Base-by-base conservation (phyloP, 2,888 invertebrate species). In the Thelaira solivaga region DNA sequence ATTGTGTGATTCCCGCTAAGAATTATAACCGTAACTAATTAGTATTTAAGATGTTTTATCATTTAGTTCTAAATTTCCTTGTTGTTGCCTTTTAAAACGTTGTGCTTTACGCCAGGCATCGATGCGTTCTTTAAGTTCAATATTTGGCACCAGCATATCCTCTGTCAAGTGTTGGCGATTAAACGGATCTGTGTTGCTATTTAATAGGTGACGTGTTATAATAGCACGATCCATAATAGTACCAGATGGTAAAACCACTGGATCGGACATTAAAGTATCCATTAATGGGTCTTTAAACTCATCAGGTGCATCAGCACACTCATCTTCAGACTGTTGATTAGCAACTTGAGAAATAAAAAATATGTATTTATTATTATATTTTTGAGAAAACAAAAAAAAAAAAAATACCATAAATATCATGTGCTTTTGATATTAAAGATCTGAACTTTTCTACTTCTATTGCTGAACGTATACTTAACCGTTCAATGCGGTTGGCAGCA, bases 161-260 rank as follows among this genome's bases (percentile, higher is more conserved):
- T 98, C 98, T 10, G 95, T 96, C 47, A 99, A 92, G 13, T 96
- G 95, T 89, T 98, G 98, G 76, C 99, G 91, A 89, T 97, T 99
- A 90, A 99, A 99, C 0, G 99, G 99, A 91, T 99, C 99, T 0
- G 98, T 98, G 84, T 94, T 95, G 84, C 97, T 97, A 90, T 98
- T 98, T 83, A 98, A 91, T 85, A 98, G 91, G 90, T 98, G 98
- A 80, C 98, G 92, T 86, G 96, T 92, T 80, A 98, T 98, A 82
- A 97, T 96, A 31, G 97, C 92, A 76, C 97, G 92, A 89, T 98
- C 98, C 97, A 98, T 98, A 22, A 97, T 92, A 85, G 93, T 93
- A 76, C 97, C 97, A 78, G 97, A 96, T 2, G 98, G 98, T 84
- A 98, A 90, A 80, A 94, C 90, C 8, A 98, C 98, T 8, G 98